These are phyloP conservation scores for Heliconius melpomene DNA, from an alignment of 1,140 invertebrate genomes.

Conservation along the genomic window DNA sequence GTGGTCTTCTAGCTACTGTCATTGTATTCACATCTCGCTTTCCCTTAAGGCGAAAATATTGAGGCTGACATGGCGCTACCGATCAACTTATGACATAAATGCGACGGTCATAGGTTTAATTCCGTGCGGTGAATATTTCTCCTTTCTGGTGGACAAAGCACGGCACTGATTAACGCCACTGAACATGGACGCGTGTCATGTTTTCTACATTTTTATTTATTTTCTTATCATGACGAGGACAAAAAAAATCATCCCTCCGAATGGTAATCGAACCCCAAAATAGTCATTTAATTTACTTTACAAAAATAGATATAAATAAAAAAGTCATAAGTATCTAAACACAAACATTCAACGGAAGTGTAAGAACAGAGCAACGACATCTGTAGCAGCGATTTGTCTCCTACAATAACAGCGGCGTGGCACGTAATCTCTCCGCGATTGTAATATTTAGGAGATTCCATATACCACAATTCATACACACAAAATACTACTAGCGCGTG, in stretches of 20 bases:
- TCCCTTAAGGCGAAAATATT: too few relatives aligned
- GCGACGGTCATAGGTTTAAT: too few relatives aligned
- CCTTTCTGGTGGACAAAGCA: too few relatives aligned
- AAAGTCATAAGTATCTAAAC: not conserved
- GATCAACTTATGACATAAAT: too few relatives aligned
- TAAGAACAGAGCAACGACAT: constrained; percentile 14
- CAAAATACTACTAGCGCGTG: not conserved
- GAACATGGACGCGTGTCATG: too few relatives aligned
- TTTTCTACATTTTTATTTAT: too few relatives aligned
- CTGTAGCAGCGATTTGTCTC: constrained; percentile 35
- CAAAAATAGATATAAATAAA: not conserved
- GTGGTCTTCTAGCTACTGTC: not conserved
- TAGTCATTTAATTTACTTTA: too few relatives aligned
- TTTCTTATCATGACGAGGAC: too few relatives aligned
- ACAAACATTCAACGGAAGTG: not conserved
- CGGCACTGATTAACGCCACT: too few relatives aligned
- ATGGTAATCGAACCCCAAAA: not conserved
- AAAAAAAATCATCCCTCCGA: too few relatives aligned
- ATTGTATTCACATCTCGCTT: not conserved
- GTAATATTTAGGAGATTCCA: not conserved
- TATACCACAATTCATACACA: not conserved
- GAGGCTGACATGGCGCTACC: too few relatives aligned
- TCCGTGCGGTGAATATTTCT: too few relatives aligned
- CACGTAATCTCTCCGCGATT: constrained; percentile 7
- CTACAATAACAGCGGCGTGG: constrained; percentile 21